Base-by-base conservation (phyloP, 2,888 invertebrate genomes). In the Cinara cedri region DNA sequence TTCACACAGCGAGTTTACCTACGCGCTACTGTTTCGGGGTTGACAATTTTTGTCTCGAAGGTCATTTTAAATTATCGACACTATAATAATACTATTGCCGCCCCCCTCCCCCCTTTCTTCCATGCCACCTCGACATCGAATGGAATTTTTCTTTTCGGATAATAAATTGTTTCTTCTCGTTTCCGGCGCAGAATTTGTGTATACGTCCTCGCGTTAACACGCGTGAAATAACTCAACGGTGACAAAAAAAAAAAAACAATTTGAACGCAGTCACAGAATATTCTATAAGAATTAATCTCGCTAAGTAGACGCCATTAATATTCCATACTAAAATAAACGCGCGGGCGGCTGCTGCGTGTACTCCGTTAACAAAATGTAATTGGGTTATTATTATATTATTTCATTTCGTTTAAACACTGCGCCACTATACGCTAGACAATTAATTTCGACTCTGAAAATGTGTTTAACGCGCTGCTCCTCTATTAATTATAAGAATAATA, bases 331-430 rank as follows among this genome's bases (percentile, higher is more conserved):
- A 72, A 72, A 72, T 57, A 72, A 57, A 72, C 57, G 6, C n/a
- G 44, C 21, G 14, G 16, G 34, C 14, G 3, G 3, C 54, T 11
- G 42, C 0, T 9, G 1, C 3, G 1, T 6, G 49, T n/a, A 51
- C 46, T 62, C 60, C 26, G 49, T 49, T 72, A 62, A 72, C 62
- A 62, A 72, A n/a, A 72, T 62, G 49, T 72, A 62, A 72, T 72
- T 72, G 62, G 72, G 60, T 72, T 62, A 72, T 72, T 72, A 72
- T 62, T 62, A 49, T 71, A 24, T 57, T 26, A n/a, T 26, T 49
- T 2, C 24, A 42, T 19, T 26, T 42, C 4, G 16, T n/a, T 54
- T 54, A 19, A 9, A 19, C 10, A 54, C n/a, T 6, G 51, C n/a
- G 4, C n/a, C n/a, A 16, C 51, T 46, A 10, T 63, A 21, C 13